phyloP scores from a whole-genome alignment of 2,888 invertebrate species.

The Dynastes tityus region DNA sequence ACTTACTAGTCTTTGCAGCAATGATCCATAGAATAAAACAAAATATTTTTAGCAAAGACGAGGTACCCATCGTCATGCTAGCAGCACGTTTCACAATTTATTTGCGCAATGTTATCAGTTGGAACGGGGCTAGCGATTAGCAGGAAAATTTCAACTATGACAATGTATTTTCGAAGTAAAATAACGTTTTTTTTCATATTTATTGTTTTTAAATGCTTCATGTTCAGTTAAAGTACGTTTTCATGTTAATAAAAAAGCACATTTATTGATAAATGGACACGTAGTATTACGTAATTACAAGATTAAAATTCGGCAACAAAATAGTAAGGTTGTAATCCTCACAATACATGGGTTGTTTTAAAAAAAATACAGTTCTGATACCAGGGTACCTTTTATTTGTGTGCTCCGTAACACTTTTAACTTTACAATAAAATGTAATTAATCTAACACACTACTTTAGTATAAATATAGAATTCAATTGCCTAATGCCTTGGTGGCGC shows the following conservation, averaged over 20 bases:
- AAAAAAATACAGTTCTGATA: no score
- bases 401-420: no score
- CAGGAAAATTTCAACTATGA: conserved; percentile 9
- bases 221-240: background rate
- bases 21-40: no score
- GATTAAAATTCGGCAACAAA: no score
- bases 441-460: no score
- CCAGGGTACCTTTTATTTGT: no score
- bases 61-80: background rate
- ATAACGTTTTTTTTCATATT: background rate
- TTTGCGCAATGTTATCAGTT: background rate
- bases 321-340: no score
- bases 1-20: background rate
- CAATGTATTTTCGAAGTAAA: background rate
- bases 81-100: background rate
- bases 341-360: no score
- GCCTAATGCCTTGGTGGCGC: no score
- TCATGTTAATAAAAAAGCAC: background rate
- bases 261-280: background rate
- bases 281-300: no score
- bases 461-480: no score
- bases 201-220: background rate
- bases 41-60: background rate
- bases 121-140: background rate
- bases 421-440: no score